Base-by-base conservation (phyloP, 2,888 invertebrate species). In the Cyaniris semiargus region DNA sequence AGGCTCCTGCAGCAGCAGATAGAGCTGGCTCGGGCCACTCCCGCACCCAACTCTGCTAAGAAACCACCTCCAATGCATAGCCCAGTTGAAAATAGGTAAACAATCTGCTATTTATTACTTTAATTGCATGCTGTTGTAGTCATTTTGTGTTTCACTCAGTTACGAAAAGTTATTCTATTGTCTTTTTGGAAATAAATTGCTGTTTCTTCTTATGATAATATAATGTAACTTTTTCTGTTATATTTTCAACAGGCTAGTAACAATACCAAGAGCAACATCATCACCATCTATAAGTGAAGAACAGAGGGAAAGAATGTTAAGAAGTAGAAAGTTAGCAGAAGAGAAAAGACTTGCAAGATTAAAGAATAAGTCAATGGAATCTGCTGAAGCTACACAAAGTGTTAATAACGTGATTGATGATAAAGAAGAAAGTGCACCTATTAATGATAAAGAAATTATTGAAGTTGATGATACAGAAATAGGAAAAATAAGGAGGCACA, bases 281-380 rank as follows among this genome's bases (percentile, higher is more conserved):
- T 94, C 93, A 0, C 92, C 92, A 0, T 93, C 93, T 7, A 93
- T 94, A 71, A 94, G 86, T 58, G 95, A 96, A 1, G 97, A 96
- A 80, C 95, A 96, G 83, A 94, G 95, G 81, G 95, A 96, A 76
- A 95, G 95, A 83, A 96, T 97, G 88, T 94, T 96, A 34, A 94
- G 94, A 81, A 97, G 97, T 84, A 94, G 96, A 76, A 92, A 93
- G 82, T 80, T 95, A 72, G 97, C 97, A 0, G 94, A 96, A 87
- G 95, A 96, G 84, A 93, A 95, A 80, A 89, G 95, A 76, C 90
- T 95, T n/a, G 95, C 95, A 0, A 95, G 93, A 83, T 84, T 94
- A 13, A 88, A 91, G 83, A 86, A 87, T 82, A 81, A 81, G 10
- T 80, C 79, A 66, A 79, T 70, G 56, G 71, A 70, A 79, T 76